phyloP scores from a whole-genome alignment of 2,888 invertebrate genomes.

The Amphipoea lucens region DNA sequence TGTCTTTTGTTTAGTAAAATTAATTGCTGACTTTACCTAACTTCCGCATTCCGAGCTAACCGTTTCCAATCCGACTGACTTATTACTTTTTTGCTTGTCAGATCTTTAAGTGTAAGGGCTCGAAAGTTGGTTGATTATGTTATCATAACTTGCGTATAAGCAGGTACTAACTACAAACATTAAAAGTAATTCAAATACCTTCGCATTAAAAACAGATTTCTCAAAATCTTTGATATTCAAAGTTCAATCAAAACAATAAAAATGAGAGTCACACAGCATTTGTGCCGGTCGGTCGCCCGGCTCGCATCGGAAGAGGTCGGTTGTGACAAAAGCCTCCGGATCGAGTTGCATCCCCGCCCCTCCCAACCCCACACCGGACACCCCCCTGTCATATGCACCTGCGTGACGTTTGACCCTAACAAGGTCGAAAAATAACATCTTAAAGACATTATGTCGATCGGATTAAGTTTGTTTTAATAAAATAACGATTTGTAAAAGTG shows the following conservation, averaged over 20 bases:
- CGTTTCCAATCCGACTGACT: background rate
- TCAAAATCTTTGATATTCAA: conserved; percentile 31
- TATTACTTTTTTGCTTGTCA: background rate
- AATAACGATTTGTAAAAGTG: conserved; percentile 44
- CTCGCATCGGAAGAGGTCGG: conserved; percentile 68
- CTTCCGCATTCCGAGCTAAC: conserved; percentile 6
- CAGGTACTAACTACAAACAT: background rate
- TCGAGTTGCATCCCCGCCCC: conserved; percentile 72
- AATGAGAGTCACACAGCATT: conserved; percentile 73
- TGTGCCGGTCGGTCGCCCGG: conserved; percentile 72
- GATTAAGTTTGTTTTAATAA: conserved; percentile 48
- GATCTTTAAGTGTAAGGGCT: background rate
- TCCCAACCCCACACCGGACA: conserved; percentile 17
- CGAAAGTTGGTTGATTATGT: background rate
- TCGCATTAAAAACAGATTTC: background rate
- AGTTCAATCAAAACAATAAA: conserved; percentile 65
- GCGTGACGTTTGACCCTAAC: conserved; percentile 68
- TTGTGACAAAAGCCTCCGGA: conserved; percentile 76
- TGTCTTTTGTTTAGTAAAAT: conserved; percentile 35
- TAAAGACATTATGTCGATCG: conserved; percentile 35
- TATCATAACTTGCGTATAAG: background rate
- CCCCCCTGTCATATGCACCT: conserved; percentile 52
- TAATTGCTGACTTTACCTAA: conserved; percentile 30
- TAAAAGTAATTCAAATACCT: background rate
- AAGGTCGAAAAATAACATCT: conserved; percentile 67